These are phyloP conservation scores for Sylvietta virens DNA, from an alignment of 2,113 vertebrate species.

Conservation along the genomic window DNA sequence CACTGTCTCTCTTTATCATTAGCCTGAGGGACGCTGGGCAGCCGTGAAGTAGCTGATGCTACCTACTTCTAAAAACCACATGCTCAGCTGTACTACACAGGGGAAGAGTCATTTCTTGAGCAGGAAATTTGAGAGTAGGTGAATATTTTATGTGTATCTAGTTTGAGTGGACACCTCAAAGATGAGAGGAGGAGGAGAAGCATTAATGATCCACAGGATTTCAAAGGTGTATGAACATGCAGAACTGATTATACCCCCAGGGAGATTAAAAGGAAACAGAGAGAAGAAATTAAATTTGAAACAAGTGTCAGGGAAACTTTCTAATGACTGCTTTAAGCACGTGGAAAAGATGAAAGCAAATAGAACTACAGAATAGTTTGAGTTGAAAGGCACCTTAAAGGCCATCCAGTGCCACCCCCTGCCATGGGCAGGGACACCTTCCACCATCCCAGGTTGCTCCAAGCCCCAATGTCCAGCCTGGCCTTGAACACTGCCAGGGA, in stretches of 20 bases:
- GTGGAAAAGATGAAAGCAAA: not conserved
- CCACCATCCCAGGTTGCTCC: rapidly evolving
- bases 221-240: not conserved
- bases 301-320: not conserved
- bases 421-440: not conserved
- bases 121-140: not conserved
- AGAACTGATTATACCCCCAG: not conserved
- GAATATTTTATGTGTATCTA: not conserved
- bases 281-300: not conserved
- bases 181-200: not conserved
- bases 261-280: not conserved
- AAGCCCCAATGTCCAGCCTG: rapidly evolving
- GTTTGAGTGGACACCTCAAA: not conserved
- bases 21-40: not conserved
- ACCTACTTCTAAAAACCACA: not conserved
- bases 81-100: not conserved
- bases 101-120: not conserved
- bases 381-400: not conserved
- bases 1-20: not conserved
- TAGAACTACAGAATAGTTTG: not conserved
- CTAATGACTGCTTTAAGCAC: not conserved
- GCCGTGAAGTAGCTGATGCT: not conserved
- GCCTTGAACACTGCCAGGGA: not conserved
- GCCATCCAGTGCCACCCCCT: rapidly evolving
- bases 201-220: not conserved